Evolutionary conservation across 2,113 vertebrate species (phyloP), one percentile per base, ranked within the genome.

Genomic region (Lophochroa leadbeateri): DNA sequence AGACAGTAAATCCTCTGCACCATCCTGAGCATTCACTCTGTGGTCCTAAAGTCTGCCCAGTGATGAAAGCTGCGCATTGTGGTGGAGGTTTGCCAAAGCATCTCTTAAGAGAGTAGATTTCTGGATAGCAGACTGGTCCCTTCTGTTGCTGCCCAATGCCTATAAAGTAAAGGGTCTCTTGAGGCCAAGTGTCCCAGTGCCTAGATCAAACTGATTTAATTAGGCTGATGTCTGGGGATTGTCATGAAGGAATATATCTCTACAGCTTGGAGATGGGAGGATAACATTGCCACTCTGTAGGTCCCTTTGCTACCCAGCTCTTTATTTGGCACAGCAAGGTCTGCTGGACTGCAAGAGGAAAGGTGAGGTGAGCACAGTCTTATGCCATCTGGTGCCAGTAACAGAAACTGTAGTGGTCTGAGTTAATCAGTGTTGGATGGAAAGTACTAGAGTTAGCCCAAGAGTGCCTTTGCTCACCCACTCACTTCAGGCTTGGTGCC

Each of bases 1-100:
- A 61, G 24, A 6, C 1, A 2, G 50, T 13, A 35, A 75, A 44
- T 43, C 43, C 65, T 28, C 58, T 31, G 31, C 39, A 17, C 33
- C 33, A 25, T 7, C 23, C 33, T 1, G 50, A 10, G 11, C 53
- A 25, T 44, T 14, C 13, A 10, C 7, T 3, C 39, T 41, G 35
- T 29, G 65, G n/a, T 41, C 47, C 78, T 24, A 23, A 60, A 29
- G 12, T 10, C 18, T 61, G n/a, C 64, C 44, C 2, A 25, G 55
- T 0, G 2, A 18, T 10, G 37, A 20, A 0, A 41, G 37, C 37
- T 33, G 58, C 2, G 11, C 31, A 0, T 9, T 7, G 33, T 11
- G 7, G n/a, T 44, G 41, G 39, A 43, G 47, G 63, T 43, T 79
- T 68, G 33, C 49, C n/a, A 47, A 89, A 70, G 7, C 13, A 12